Evolutionary conservation across 2,113 vertebrate genomes (phyloP), one percentile per base, ranked within the genome.

Genomic region (Typhlomys cinereus): DNA sequence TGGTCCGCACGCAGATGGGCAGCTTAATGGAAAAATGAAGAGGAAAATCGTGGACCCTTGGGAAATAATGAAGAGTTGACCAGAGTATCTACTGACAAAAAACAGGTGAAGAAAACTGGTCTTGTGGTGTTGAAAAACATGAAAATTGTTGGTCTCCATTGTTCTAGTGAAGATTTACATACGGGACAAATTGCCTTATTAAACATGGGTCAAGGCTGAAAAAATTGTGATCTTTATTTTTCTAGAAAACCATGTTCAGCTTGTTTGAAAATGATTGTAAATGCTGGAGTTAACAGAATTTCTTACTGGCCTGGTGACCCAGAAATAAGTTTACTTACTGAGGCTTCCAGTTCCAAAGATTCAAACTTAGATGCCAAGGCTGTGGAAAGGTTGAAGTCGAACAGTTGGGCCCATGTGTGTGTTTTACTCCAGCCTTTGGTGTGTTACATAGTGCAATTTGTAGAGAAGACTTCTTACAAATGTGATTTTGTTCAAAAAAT

Each of bases 201-300:
- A 99, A 98, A 92, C 99, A 99, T 0, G 99, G 99, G 39, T 97
- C 98, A 54, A 96, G 95, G 7, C 97, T 99, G 92, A 4, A 98
- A 98, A 75, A 98, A 98, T 92, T 99, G 98, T 94, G 98, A 99
- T 96, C 97, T 99, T 85, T 99, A 98, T 97, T 99, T 99, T 97
- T 99, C 99, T 57, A 98, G 99, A 97, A 99, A 99, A 94, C 99
- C 99, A 4, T 99, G 99, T 87, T 98, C 99, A 3, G 98, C 98
- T 52, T 99, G 99, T 96, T 98, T 99, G 92, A 99, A 99, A 98
- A 99, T 99, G 99, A 98, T 99, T 95, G 98, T 99, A 96, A 99
- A 99, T 2, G 99, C 98, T 54, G 99, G 98, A 41, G 99, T 99
- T 95, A 99, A 98, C 97, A 98, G 98, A 97, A 99, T 99, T 97